Evolutionary conservation across 2,888 invertebrate genomes (phyloP), one percentile per base, ranked within the genome.

Genomic region (Ichneumon xanthorius): DNA sequence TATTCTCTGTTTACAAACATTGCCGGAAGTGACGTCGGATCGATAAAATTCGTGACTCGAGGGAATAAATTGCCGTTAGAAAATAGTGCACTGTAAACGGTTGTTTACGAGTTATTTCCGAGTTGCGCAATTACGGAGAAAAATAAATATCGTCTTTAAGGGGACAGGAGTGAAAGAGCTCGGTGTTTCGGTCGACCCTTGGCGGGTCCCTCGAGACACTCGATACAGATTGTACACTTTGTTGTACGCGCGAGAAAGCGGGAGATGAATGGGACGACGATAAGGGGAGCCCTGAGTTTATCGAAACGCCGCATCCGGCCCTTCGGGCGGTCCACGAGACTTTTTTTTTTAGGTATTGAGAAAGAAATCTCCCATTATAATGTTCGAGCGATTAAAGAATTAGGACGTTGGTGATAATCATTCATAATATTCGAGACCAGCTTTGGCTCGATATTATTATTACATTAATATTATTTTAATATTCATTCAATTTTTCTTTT

Each of bases 211-310:
- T 70, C 50, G 37, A 1, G 40, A 40, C 63, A 50, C 53, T 58
- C 40, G 58, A 53, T 71, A 53, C 67, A 67, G 14, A 55, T 16
- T 22, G 37, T 37, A 33, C 16, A 75, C 33, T 70, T 40, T 14
- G 65, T 40, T 7, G 58, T 58, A 48, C 72, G 26, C n/a, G 19
- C 19, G 22, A 77, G 76, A 84, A 71, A 58, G 65, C 53, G 53
- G 14, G 53, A 26, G 53, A 45, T 61, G 14, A 79, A 83, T 83
- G 71, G 71, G 58, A 76, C 61, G 19, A 70, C 55, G 84, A 84
- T 84, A 84, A 84, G 71, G 50, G 33, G 48, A 65, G 50, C 19
- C 71, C 58, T 16, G 55, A 75, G 71, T 84, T 84, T 84, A 84
- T 84, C 80, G 84, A 80, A 37, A 45, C 37, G 19, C 33, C 33